A percentile compares a stretch with the other conserved stretches of the same genome.
Evolutionary conservation across 2,888 invertebrate genomes (phyloP).

Genomic region (Spicauda simplicius): DNA sequence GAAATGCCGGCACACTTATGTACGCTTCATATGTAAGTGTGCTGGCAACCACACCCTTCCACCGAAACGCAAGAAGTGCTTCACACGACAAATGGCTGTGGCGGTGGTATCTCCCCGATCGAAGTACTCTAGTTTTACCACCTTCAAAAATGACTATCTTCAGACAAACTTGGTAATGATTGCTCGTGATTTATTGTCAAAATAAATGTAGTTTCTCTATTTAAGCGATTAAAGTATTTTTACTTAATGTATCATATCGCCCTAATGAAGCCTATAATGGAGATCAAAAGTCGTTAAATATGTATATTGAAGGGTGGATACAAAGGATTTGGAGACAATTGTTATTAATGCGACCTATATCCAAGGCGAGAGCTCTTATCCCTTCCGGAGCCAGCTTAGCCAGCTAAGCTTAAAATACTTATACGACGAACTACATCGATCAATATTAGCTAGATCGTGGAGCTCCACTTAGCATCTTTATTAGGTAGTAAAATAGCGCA

Average conservation of each 20-base stretch:
- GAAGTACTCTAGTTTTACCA: no score
- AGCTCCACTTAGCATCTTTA: not conserved
- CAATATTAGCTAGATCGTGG: constrained; percentile 19
- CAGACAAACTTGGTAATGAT: no score
- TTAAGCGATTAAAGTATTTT: no score
- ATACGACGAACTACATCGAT: constrained; percentile 18
- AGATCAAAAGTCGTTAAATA: not conserved
- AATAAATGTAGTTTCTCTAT: no score
- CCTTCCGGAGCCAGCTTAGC: constrained; percentile 11
- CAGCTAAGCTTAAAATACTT: constrained; percentile 24
- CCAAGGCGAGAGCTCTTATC: constrained; percentile 18
- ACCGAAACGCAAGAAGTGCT: no score
- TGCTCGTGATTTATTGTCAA: no score
- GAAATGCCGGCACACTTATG: no score
- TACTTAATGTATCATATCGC: not conserved
- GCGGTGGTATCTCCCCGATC: no score
- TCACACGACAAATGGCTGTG: no score
- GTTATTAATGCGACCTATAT: constrained; percentile 14
- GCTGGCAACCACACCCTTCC: no score
- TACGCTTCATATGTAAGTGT: no score
- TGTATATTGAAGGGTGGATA: not conserved
- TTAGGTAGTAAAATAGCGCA: constrained; percentile 27
- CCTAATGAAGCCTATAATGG: not conserved
- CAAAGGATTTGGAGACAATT: not conserved
- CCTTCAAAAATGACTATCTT: no score